phyloP scores from a whole-genome alignment of 2,797 vertebrate species.

The Vespertilio murinus region DNA sequence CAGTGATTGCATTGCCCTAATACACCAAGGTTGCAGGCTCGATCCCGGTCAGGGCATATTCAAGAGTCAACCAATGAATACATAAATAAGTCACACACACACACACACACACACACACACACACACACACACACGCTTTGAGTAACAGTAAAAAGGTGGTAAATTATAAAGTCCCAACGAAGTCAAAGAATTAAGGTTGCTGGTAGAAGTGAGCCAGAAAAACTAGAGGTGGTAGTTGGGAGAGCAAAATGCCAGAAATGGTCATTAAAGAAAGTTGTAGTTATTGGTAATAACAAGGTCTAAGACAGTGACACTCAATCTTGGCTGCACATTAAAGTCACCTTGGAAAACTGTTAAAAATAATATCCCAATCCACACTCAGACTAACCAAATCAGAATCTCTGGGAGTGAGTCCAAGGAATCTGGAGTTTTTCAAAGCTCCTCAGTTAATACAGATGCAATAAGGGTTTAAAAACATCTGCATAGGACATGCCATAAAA shows the following conservation, averaged over 20 bases:
- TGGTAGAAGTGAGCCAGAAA: conserved; percentile 33
- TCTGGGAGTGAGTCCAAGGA: neutral
- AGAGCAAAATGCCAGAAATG: conserved; percentile 43
- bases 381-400: conserved; percentile 30
- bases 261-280: neutral
- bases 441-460: conserved; percentile 25
- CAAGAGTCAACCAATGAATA: neutral
- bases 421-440: conserved; percentile 1
- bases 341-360: conserved; percentile 31
- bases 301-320: neutral
- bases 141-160: neutral
- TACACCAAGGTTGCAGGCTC: neutral
- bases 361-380: neutral
- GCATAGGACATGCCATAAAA: neutral
- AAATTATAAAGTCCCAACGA: neutral
- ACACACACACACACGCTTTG: neutral
- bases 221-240: neutral
- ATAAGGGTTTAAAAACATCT: conserved; percentile 17
- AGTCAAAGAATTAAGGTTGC: conserved; percentile 30
- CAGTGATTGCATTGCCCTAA: neutral
- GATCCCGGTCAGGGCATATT: neutral
- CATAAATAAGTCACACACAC: neutral
- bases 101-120: too few species aligned
- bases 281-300: neutral
- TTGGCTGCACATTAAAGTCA: neutral